phyloP scores from a whole-genome alignment of 2,113 vertebrate species.

The mouse (Mus musculus) region DNA sequence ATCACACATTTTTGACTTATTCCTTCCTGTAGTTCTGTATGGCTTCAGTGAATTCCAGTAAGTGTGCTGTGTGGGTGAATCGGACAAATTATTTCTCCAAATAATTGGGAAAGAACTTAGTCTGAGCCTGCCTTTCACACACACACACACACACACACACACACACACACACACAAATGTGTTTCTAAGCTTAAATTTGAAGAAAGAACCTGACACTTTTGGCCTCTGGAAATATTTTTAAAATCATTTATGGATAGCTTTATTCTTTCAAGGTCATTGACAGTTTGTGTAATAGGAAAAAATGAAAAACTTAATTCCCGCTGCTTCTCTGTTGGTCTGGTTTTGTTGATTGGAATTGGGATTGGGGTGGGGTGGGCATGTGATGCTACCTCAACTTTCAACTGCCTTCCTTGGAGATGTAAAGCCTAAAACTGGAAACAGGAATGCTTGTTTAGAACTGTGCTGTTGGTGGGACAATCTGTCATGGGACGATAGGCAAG shows the following conservation, averaged over 20 bases:
- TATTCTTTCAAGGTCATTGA: background rate
- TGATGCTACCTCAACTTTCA: background rate
- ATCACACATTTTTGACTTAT: background rate
- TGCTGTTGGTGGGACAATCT: background rate
- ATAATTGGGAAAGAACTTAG: background rate
- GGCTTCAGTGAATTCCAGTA: background rate
- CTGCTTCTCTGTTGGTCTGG: background rate
- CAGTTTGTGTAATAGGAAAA: background rate
- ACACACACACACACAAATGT: no score
- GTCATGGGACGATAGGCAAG: background rate
- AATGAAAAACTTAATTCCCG: background rate
- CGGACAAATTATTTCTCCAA: background rate
- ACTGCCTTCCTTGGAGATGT: background rate
- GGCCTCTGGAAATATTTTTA: background rate
- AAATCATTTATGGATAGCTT: background rate
- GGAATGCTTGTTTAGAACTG: background rate
- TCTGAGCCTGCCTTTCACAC: background rate
- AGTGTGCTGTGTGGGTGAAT: background rate
- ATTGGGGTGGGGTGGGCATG: background rate
- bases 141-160: background rate
- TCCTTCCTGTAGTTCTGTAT: background rate
- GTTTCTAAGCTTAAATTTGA: background rate
- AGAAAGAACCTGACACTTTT: background rate
- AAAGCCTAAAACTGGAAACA: background rate
- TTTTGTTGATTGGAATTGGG: background rate